phyloP scores from a whole-genome alignment of 2,113 vertebrate genomes.

The Syrrhaptes paradoxus region DNA sequence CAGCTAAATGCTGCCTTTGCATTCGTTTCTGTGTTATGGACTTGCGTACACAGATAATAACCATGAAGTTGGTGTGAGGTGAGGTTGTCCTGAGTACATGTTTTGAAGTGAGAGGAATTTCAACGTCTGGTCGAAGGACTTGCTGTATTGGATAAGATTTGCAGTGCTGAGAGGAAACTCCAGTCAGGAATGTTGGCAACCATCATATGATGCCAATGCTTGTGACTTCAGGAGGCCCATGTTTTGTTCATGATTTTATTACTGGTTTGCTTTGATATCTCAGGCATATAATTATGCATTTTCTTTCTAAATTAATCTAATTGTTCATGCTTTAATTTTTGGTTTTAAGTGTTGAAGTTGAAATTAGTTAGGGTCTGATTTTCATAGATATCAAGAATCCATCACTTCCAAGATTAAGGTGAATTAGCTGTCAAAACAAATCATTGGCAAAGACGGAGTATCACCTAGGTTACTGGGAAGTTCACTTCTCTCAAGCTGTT shows the following conservation, averaged over 20 bases:
- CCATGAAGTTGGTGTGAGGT: neutral
- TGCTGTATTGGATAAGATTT: neutral
- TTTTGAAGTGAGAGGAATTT: neutral
- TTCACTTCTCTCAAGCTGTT: neutral
- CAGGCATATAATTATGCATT: neutral
- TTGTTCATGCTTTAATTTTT: neutral
- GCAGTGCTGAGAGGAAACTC: neutral
- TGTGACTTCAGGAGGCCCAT: neutral
- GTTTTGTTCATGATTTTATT: neutral
- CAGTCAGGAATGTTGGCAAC: neutral
- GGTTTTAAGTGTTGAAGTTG: neutral
- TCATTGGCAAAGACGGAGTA: neutral
- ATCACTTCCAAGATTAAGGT: neutral
- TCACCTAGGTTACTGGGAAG: neutral
- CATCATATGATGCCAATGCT: neutral
- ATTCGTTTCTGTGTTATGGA: neutral
- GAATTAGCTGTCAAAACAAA: neutral
- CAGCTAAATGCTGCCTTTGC: neutral
- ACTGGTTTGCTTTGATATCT: neutral
- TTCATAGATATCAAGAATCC: neutral
- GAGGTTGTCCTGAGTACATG: neutral
- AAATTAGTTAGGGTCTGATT: neutral
- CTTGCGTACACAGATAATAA: rapidly evolving
- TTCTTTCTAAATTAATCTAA: neutral
- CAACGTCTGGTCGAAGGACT: neutral